Evolutionary conservation across 2,113 vertebrate genomes (phyloP).

Genomic region (Oryzias celebensis): DNA sequence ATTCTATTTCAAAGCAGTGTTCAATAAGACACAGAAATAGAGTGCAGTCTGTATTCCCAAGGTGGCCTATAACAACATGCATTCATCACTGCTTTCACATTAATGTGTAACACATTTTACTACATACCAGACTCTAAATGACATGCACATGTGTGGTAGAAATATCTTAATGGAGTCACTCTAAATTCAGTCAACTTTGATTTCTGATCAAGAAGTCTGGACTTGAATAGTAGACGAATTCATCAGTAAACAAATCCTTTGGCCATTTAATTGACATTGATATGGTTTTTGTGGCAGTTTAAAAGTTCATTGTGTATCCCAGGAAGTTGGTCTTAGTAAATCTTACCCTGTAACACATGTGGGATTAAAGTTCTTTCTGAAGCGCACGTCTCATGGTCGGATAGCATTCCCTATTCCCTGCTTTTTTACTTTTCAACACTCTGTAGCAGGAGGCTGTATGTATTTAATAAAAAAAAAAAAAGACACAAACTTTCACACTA

Average conservation of each 20-base stretch:
- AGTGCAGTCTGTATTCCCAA: slow-evolving; percentile 58
- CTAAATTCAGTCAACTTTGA: slow-evolving; percentile 46
- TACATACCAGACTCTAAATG: slow-evolving; percentile 63
- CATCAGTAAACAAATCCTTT: slow-evolving; percentile 23
- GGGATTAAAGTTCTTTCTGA: slow-evolving; percentile 11
- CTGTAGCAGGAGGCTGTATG: not conserved
- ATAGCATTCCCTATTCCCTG: not conserved
- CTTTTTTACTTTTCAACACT: not conserved
- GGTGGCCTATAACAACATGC: slow-evolving; percentile 65
- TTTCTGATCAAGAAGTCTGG: slow-evolving; percentile 30
- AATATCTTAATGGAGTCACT: slow-evolving; percentile 42
- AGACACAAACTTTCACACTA: not conserved
- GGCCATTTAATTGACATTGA: slow-evolving; percentile 9
- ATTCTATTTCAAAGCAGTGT: slow-evolving; percentile 35
- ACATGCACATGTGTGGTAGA: slow-evolving; percentile 64
- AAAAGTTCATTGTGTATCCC: slow-evolving; percentile 1
- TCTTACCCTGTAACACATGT: not conserved
- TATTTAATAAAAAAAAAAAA: not conserved
- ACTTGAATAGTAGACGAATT: slow-evolving; percentile 15
- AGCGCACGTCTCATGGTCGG: not conserved
- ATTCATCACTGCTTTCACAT: slow-evolving; percentile 63
- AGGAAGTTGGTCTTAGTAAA: slow-evolving; percentile 6
- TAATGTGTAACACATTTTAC: slow-evolving; percentile 71
- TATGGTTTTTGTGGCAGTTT: not conserved
- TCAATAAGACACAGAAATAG: slow-evolving; percentile 53